Base-by-base conservation (phyloP, 2,797 vertebrate species). In the Gadopsis bispinosus region DNA sequence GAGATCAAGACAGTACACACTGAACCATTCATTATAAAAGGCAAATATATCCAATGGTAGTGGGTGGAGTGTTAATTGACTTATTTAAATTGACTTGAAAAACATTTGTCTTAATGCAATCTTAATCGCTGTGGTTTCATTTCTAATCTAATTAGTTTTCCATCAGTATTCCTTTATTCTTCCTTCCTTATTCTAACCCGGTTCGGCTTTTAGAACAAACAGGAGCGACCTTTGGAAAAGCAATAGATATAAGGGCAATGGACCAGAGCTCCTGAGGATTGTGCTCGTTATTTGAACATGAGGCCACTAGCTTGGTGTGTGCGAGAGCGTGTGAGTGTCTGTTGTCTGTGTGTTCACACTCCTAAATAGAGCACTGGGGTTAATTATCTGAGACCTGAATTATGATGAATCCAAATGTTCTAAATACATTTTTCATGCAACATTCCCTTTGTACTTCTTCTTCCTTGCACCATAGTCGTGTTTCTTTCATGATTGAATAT, bases 51-150 rank as follows among this genome's bases (percentile, higher is more conserved):
- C 56, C 48, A 60, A n/a, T 35, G 35, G 58, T 74, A 74, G 66
- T 39, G 47, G 29, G 48, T 48, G 64, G 26, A 71, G 31, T 66
- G 47, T 73, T 77, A 87, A 90, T 85, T 51, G 41, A 50, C 62
- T 81, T 29, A 77, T 89, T 73, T 64, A 77, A 83, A 80, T 87
- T 67, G 3, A 69, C 66, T 35, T 65, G 54, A 86, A 83, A 48
- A 45, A 68, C 65, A 37, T 54, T 66, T 80, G 70, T 87, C 70
- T 81, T 77, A 78, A 81, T 85, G 63, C 20, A 64, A 68, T 68
- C 65, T 80, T 72, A 84, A 77, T 80, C 22, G 4, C 47, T 48
- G 12, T 39, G 63, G 48, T 73, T 79, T 73, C 22, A 41, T 70
- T 69, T 75, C n/a, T 61, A 58, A 50, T 63, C 50, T 48, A 16